phyloP scores from a whole-genome alignment of 2,113 vertebrate species.

The Laticauda colubrina region DNA sequence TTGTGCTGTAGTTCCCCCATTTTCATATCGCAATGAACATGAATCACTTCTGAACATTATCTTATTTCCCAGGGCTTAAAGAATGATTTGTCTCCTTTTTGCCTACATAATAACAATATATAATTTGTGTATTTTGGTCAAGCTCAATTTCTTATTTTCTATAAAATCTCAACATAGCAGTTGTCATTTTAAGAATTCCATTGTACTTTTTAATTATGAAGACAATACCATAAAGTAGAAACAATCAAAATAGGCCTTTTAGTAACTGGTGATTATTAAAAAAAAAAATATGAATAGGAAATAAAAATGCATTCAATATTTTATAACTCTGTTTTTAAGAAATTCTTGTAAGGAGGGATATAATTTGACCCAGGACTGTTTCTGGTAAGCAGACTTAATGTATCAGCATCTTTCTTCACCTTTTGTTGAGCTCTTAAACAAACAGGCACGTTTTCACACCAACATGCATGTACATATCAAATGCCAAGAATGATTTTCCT shows the following conservation, averaged over 20 bases:
- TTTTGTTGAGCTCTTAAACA: neutral
- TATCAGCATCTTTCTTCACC: neutral
- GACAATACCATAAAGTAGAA: neutral
- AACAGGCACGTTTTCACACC: neutral
- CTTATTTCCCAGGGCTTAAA: neutral
- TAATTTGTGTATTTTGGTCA: neutral
- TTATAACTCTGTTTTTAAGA: too few species aligned
- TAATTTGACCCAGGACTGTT: neutral
- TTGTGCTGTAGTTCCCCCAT: neutral
- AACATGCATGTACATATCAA: neutral
- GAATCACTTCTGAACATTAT: neutral
- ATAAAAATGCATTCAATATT: neutral
- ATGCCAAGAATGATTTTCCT: neutral
- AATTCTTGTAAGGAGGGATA: neutral
- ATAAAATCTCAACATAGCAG: neutral
- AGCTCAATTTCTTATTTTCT: neutral
- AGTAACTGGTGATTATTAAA: neutral
- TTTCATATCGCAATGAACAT: neutral
- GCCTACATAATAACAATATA: neutral
- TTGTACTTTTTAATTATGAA: neutral
- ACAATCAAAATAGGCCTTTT: neutral
- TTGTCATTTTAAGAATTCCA: neutral
- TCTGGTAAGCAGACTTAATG: neutral
- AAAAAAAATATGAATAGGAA: neutral
- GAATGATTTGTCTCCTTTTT: neutral